Percentiles rank a stretch among this genome's conserved stretches.
phyloP scores from a whole-genome alignment of 2,113 vertebrate species.

The Corythaeola cristata region DNA sequence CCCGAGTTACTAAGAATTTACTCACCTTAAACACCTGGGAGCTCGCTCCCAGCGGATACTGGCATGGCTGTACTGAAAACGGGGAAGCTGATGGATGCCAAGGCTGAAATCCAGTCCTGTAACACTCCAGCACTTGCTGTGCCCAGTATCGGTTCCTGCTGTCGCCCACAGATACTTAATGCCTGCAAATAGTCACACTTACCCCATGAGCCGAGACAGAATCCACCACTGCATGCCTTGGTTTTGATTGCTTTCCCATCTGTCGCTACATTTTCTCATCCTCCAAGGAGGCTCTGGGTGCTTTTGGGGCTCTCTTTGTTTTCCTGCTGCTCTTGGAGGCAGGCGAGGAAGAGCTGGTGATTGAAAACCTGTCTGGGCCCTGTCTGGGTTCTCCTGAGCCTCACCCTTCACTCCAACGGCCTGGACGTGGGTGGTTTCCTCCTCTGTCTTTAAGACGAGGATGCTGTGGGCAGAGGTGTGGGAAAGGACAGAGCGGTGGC shows the following conservation, averaged over 20 bases:
- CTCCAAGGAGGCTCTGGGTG: not conserved
- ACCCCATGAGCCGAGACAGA: not conserved
- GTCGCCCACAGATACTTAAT: not conserved
- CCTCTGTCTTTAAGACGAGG: not conserved
- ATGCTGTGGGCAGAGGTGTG: not conserved
- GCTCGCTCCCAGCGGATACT: not conserved
- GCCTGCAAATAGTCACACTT: not conserved
- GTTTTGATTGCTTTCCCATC: constrained; percentile 5
- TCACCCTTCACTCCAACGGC: not conserved
- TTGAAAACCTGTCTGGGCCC: not conserved
- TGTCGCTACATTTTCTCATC: not conserved
- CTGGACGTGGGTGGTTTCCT: not conserved
- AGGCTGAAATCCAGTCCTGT: not conserved
- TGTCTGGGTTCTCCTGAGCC: not conserved
- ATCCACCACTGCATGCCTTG: accelerated
- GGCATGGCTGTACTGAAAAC: not conserved
- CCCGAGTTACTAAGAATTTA: not conserved
- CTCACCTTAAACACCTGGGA: not conserved
- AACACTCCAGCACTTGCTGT: not conserved
- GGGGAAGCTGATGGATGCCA: not conserved
- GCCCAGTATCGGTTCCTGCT: not conserved
- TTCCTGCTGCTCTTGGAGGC: not conserved
- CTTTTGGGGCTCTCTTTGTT: not conserved
- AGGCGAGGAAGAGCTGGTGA: not conserved
- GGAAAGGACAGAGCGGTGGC: not conserved